Percentiles rank a stretch among this genome's conserved stretches.
Conservation (phyloP, 2,888 invertebrate species). For the Sinotaia quadrata region DNA sequence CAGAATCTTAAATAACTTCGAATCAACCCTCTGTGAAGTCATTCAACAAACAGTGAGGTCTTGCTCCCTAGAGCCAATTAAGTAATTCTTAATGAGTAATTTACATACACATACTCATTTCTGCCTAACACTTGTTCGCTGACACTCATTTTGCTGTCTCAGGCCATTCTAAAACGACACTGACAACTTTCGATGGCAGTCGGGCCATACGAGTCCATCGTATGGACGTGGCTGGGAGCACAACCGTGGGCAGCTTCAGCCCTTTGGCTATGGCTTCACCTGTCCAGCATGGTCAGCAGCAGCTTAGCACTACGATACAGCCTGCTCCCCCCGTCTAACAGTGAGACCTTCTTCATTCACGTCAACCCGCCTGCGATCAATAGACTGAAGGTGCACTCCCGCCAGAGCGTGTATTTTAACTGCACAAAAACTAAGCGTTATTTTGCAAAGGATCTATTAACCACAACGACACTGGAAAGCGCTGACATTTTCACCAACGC, state of each 20-base stretch:
- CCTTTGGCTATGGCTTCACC: background rate
- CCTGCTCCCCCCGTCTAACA: conserved; percentile 37
- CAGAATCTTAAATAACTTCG: too few species aligned
- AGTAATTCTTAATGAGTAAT: too few species aligned
- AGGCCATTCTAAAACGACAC: too few species aligned
- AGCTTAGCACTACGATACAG: conserved; percentile 9
- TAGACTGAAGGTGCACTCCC: conserved; percentile 55
- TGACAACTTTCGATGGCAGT: too few species aligned
- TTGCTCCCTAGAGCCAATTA: too few species aligned
- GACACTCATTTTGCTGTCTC: too few species aligned
- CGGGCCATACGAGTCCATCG: too few species aligned
- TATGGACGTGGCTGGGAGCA: too few species aligned
- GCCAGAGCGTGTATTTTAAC: conserved; percentile 60
- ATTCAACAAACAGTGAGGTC: too few species aligned
- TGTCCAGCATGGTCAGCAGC: background rate
- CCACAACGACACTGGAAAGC: background rate
- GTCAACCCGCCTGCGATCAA: conserved; percentile 62
- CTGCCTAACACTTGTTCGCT: too few species aligned
- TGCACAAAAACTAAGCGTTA: conserved; percentile 28
- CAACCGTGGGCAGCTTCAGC: background rate
- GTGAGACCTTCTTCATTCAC: conserved; percentile 58
- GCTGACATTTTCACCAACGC: background rate
- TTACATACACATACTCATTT: too few species aligned
- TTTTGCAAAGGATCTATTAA: background rate
- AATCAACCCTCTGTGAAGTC: too few species aligned